Evolutionary conservation across 2,888 invertebrate genomes (phyloP).

Genomic region (Bimastos eiseni): DNA sequence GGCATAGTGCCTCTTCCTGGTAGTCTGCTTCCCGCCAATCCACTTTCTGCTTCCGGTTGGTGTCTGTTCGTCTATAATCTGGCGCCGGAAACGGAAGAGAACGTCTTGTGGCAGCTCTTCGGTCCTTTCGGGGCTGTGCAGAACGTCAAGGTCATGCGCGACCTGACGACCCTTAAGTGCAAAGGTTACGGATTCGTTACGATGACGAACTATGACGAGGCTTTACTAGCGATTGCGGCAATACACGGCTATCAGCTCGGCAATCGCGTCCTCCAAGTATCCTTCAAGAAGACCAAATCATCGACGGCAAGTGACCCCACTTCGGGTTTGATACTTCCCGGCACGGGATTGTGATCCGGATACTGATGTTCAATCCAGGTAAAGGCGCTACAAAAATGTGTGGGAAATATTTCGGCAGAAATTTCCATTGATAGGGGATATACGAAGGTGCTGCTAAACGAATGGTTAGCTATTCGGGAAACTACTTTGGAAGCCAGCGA

Average conservation of each 20-base stretch:
- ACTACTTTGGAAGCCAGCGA: not conserved
- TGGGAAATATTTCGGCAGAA: not conserved
- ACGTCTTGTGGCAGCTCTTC: slow-evolving; percentile 89
- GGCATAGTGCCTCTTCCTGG: slow-evolving; percentile 18
- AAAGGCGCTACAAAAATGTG: not conserved
- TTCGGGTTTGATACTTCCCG: not conserved
- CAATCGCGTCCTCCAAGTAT: slow-evolving; percentile 82
- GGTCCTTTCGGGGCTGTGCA: slow-evolving; percentile 96
- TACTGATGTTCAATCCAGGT: not conserved
- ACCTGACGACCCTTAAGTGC: slow-evolving; percentile 93
- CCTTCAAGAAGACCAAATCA: slow-evolving; percentile 37
- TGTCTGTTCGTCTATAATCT: slow-evolving; percentile 91
- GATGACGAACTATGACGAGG: slow-evolving; percentile 97
- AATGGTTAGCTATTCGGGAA: not conserved
- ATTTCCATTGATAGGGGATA: not conserved
- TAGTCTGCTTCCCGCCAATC: slow-evolving; percentile 51
- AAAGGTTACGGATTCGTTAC: slow-evolving; percentile 98
- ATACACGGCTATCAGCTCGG: slow-evolving; percentile 93
- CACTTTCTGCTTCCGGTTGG: slow-evolving; percentile 70
- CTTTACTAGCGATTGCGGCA: slow-evolving; percentile 91
- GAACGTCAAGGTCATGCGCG: slow-evolving; percentile 93
- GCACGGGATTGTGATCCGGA: not conserved
- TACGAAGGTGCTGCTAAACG: not conserved
- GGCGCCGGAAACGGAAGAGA: slow-evolving; percentile 88
- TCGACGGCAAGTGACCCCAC: not conserved